These are phyloP conservation scores for Calcarius ornatus DNA, from an alignment of 2,113 vertebrate species.

Conservation along the genomic window DNA sequence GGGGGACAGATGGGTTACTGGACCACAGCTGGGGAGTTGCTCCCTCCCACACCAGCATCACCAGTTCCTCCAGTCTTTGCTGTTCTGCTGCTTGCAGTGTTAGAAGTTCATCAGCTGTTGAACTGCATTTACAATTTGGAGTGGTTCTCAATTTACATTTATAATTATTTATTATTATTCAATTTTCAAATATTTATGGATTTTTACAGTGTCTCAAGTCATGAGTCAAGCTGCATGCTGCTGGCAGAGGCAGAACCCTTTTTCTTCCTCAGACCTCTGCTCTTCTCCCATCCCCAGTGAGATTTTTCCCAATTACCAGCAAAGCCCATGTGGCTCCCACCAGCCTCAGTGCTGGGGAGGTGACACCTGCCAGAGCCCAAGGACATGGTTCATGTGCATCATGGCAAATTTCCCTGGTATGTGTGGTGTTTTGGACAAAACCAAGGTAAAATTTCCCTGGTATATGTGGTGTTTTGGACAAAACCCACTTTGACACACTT, in stretches of 20 bases:
- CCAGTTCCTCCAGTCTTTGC: not conserved
- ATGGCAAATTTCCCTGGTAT: too few relatives aligned
- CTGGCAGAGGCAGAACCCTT: not conserved
- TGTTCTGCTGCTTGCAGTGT: fast-evolving
- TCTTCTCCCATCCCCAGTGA: fast-evolving
- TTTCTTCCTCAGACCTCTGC: not conserved
- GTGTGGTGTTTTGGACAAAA: not conserved
- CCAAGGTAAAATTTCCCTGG: not conserved
- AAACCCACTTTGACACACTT: not conserved
- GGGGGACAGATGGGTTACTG: not conserved
- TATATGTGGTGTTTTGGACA: not conserved
- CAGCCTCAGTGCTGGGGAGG: not conserved
- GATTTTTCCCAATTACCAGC: fast-evolving
- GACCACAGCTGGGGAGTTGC: not conserved
- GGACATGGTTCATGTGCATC: fast-evolving
- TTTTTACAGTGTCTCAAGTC: not conserved
- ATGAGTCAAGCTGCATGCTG: not conserved
- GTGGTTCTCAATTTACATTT: slow-evolving; percentile 22
- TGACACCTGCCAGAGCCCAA: not conserved
- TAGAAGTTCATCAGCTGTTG: not conserved
- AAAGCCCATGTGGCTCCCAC: fast-evolving
- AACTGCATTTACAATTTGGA: not conserved
- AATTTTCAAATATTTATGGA: not conserved
- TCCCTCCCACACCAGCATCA: not conserved
- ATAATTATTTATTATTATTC: not conserved